Conservation (phyloP, 2,113 vertebrate species). For the Cyphomyrus discorhynchus region DNA sequence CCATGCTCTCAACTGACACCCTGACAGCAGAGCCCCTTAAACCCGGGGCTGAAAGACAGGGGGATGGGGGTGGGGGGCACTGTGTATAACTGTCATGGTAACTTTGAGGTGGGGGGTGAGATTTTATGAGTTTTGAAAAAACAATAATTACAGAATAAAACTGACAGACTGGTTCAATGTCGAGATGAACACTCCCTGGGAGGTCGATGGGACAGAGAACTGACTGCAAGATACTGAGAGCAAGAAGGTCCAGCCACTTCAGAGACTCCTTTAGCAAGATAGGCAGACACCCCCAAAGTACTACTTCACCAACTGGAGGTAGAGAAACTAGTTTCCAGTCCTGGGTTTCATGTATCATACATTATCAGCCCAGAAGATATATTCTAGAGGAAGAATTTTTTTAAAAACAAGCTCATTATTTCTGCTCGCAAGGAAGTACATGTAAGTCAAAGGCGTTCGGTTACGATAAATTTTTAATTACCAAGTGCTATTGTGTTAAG, state of each 20-base stretch:
- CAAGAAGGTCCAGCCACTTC: not conserved
- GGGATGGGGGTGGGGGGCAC: not conserved
- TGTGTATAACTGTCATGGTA: not conserved
- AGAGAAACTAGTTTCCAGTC: not conserved
- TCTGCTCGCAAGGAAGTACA: not conserved
- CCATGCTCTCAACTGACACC: not conserved
- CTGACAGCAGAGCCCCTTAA: not conserved
- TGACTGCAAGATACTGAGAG: not conserved
- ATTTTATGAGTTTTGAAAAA: not conserved
- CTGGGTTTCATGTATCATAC: not conserved
- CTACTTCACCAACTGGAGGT: not conserved
- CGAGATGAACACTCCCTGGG: not conserved
- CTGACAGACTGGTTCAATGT: not conserved
- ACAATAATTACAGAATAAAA: not conserved
- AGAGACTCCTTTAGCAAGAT: not conserved
- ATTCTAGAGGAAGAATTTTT: not conserved
- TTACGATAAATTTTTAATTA: conserved; percentile 16
- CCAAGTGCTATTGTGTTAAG: not conserved
- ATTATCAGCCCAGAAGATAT: not conserved
- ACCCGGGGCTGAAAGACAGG: not conserved
- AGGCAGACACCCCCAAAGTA: not conserved
- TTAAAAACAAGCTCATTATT: conserved; percentile 4
- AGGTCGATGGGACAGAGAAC: not conserved
- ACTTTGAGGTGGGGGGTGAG: not conserved
- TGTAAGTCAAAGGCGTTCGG: not conserved